These are phyloP conservation scores for Cottoperca gobio DNA, from an alignment of 2,797 vertebrate genomes.

Conservation along the genomic window DNA sequence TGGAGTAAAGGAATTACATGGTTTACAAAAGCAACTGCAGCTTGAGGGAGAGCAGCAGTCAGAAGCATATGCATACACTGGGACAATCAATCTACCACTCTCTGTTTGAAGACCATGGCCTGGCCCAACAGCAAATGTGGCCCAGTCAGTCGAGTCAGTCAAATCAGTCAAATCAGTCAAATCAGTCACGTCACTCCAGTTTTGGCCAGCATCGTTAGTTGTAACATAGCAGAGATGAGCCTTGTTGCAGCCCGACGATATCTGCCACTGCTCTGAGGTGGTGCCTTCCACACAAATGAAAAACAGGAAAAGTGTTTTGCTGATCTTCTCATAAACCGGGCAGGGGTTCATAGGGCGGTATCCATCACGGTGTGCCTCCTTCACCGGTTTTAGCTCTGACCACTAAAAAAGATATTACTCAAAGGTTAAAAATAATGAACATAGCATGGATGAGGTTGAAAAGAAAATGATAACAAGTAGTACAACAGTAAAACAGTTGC, in stretches of 20 bases:
- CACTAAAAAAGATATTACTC: conserved; percentile 19
- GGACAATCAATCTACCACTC: conserved; percentile 80
- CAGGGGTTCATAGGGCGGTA: conserved; percentile 31
- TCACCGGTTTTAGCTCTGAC: background rate
- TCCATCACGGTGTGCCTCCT: background rate
- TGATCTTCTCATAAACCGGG: conserved; percentile 12
- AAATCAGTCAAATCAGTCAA: conserved; percentile 86
- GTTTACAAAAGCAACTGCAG: background rate
- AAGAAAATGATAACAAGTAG: background rate
- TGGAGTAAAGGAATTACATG: rapidly evolving
- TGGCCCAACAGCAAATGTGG: conserved; percentile 87
- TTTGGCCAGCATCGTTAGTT: conserved; percentile 74
- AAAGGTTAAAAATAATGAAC: background rate
- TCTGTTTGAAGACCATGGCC: conserved; percentile 85
- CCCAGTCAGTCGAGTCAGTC: conserved; percentile 68
- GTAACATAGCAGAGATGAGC: conserved; percentile 78
- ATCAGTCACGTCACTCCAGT: conserved; percentile 64
- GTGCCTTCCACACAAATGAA: conserved; percentile 27
- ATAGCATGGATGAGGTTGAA: background rate
- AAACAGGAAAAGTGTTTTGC: conserved; percentile 33
- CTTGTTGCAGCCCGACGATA: conserved; percentile 62
- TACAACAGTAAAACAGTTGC: background rate
- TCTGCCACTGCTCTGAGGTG: conserved; percentile 69
- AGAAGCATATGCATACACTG: conserved; percentile 63
- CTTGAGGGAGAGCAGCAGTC: rapidly evolving